Conservation (phyloP, 2,888 invertebrate species). For the Pammene aurita region DNA sequence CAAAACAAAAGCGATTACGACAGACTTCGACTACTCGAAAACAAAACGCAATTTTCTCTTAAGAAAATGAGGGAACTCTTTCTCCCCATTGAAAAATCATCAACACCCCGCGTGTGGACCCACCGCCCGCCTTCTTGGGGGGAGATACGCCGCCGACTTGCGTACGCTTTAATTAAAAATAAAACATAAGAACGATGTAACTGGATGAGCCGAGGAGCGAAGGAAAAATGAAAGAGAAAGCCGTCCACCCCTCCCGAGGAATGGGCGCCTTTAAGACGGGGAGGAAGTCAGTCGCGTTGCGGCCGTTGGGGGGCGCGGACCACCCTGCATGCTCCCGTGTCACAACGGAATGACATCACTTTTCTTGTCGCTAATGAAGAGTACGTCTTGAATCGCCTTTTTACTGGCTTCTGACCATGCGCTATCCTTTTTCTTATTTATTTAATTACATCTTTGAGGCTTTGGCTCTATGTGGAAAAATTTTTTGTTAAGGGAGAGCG, state of each 20-base stretch:
- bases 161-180: conserved; percentile 84
- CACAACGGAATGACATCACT: conserved; percentile 82
- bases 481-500: not conserved
- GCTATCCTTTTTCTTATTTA: conserved; percentile 55
- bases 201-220: conserved; percentile 84
- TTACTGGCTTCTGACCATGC: conserved; percentile 59
- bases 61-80: conserved; percentile 84
- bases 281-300: conserved; percentile 76
- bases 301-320: conserved; percentile 73
- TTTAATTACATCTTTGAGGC: conserved; percentile 57
- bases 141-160: conserved; percentile 82
- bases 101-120: conserved; percentile 82
- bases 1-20: conserved; percentile 83
- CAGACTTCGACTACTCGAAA: conserved; percentile 83
- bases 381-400: conserved; percentile 76
- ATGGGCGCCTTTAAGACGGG: conserved; percentile 54
- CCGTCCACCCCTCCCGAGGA: conserved; percentile 70
- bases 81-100: conserved; percentile 84
- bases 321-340: conserved; percentile 74
- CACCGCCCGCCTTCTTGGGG: conserved; percentile 61
- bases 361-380: conserved; percentile 83
- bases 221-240: conserved; percentile 84
- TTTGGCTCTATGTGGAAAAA: conserved; percentile 24
- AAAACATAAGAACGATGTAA: conserved; percentile 84
- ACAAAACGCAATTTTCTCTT: conserved; percentile 84